Percentiles rank a stretch among this genome's conserved stretches.
Conservation (phyloP, 2,113 vertebrate species). For the Pseudopipra pipra region DNA sequence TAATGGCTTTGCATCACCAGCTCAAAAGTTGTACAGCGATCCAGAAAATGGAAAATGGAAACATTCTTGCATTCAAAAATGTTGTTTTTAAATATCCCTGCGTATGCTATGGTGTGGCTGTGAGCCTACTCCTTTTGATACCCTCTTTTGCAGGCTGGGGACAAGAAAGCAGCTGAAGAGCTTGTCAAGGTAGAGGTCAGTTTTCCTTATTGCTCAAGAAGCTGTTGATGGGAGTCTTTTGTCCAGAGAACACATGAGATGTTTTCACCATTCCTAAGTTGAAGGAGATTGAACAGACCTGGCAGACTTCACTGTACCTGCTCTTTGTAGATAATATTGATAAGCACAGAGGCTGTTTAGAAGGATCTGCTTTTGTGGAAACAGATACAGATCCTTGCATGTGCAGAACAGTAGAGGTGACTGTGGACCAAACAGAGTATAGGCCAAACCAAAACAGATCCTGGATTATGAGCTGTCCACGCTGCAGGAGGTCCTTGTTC, state of each 20-base stretch:
- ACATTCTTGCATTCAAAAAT: not conserved
- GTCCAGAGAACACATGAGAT: not conserved
- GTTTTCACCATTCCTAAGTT: not conserved
- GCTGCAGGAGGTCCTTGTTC: not conserved
- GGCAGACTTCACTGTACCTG: not conserved
- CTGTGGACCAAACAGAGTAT: not conserved
- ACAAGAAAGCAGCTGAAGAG: not conserved
- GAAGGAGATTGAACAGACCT: not conserved
- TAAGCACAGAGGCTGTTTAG: not conserved
- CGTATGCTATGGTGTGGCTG: fast-evolving
- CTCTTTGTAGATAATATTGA: not conserved
- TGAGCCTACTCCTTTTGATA: not conserved
- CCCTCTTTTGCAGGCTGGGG: not conserved
- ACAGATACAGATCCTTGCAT: not conserved
- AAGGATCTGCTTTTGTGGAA: not conserved
- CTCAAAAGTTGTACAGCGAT: not conserved
- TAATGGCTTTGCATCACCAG: not conserved
- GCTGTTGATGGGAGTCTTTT: not conserved
- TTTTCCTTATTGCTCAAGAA: not conserved
- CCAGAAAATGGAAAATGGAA: not conserved
- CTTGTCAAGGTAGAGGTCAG: not conserved
- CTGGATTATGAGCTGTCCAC: not conserved
- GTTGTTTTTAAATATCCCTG: not conserved
- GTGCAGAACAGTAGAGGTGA: not conserved
- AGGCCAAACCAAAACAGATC: not conserved